Conservation (phyloP, 2,888 invertebrate genomes). For the Tenthredo amoena region DNA sequence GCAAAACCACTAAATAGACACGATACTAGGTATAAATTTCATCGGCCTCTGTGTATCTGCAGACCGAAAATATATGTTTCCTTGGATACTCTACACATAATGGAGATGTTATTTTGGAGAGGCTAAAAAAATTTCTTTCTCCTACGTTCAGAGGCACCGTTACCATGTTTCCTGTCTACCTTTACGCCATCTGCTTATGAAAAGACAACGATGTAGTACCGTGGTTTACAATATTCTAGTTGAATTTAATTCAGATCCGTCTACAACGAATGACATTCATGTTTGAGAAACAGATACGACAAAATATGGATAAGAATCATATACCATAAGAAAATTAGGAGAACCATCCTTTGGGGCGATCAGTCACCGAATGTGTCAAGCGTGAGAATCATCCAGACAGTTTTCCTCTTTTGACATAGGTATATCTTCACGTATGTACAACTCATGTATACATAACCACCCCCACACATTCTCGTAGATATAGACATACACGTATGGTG, state of each 20-base stretch:
- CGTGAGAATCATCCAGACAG: slow-evolving; percentile 49
- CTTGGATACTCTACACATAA: neutral
- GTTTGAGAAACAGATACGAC: slow-evolving; percentile 15
- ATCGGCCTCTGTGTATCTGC: slow-evolving; percentile 31
- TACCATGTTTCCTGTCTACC: neutral
- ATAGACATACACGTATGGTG: neutral
- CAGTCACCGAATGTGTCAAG: slow-evolving; percentile 50
- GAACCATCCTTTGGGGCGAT: slow-evolving; percentile 34
- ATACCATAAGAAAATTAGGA: slow-evolving; percentile 45
- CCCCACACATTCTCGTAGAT: neutral
- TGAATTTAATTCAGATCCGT: slow-evolving; percentile 24
- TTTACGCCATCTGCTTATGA: neutral
- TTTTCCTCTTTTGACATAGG: slow-evolving; percentile 26
- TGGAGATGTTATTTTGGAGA: neutral
- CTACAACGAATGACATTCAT: slow-evolving; percentile 13
- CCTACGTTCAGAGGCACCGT: neutral
- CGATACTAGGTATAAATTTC: slow-evolving; percentile 23
- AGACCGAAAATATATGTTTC: slow-evolving; percentile 11
- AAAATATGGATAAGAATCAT: slow-evolving; percentile 49
- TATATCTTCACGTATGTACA: slow-evolving; percentile 21
- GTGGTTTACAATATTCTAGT: neutral
- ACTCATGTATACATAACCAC: slow-evolving; percentile 1
- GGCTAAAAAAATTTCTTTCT: neutral
- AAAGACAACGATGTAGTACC: neutral
- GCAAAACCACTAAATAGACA: slow-evolving; percentile 42